Percentiles rank a stretch among this genome's conserved stretches.
Conservation (phyloP, 2,797 vertebrate genomes). For the Spheniscus humboldti region DNA sequence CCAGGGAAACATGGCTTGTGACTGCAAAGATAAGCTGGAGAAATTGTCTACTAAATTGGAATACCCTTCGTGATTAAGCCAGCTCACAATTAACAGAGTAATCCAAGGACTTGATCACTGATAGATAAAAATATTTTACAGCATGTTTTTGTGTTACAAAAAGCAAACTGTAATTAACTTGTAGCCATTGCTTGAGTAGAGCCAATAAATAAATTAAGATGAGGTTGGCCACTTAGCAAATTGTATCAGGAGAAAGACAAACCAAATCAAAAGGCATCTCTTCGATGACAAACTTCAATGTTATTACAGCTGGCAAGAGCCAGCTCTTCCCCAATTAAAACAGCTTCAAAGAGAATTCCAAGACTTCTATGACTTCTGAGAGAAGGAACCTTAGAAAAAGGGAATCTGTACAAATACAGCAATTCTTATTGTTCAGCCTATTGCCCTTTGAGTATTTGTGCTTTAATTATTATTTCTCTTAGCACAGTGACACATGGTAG, state of each 20-base stretch:
- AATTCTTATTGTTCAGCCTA: neutral
- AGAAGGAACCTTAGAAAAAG: neutral
- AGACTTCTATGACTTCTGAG: neutral
- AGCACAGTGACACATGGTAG: fast-evolving
- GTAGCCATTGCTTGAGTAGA: neutral
- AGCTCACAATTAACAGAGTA: neutral
- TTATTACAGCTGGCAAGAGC: neutral
- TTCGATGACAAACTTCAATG: neutral
- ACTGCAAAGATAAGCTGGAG: neutral
- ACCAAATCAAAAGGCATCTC: neutral
- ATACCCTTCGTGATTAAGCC: neutral
- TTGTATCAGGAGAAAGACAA: neutral
- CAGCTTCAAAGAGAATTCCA: neutral
- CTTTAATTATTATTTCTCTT: neutral
- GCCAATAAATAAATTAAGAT: conserved; percentile 37
- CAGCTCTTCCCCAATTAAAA: neutral
- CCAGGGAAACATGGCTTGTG: neutral
- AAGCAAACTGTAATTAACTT: conserved; percentile 20
- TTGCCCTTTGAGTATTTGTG: neutral
- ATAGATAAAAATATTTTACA: conserved; percentile 23
- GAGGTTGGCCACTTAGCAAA: neutral
- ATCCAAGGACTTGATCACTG: neutral
- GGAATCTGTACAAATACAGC: neutral
- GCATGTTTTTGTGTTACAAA: neutral
- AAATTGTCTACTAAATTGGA: neutral